Base-by-base conservation (phyloP, 2,797 vertebrate species). In the Bovichtus diacanthus region DNA sequence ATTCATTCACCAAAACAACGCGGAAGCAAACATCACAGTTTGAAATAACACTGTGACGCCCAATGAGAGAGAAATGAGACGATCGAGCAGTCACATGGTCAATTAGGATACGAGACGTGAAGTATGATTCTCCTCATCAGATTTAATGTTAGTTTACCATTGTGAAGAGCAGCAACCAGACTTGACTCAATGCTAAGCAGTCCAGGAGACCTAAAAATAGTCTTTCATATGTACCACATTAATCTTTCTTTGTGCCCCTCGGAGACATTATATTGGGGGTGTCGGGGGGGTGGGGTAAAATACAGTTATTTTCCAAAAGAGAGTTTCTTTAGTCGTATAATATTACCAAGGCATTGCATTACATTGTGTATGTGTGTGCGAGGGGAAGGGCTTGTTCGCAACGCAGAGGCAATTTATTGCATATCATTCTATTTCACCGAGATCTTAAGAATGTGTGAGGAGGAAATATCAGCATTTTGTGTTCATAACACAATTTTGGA, bases 281-380 rank as follows among this genome's bases (percentile, higher is more conserved):
- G n/a, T 87, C 83, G 84, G 80, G n/a, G n/a, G n/a, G n/a, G n/a
- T n/a, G n/a, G n/a, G 76, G 74, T 81, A 81, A 88, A 93, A 94
- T 93, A 85, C 83, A 90, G 92, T 95, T 94, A 94, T 93, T 93
- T 86, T 91, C 78, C 82, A 82, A 89, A 92, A 90, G 88, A 93
- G 90, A 90, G 92, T 94, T 95, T 90, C 87, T 93, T 92, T 90
- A 92, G 93, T 95, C 93, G 84, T 87, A 91, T 88, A 91, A 85
- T 83, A 94, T 95, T 93, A 93, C 87, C 61, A 65, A 87, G 76
- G 71, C 88, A 76, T 85, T 94, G 91, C 90, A 90, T 95, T 94
- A 92, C 80, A 80, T 83, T 43, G 61, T 85, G 66, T 76, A 51
- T 72, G 60, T 73, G 53, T 69, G 71, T 72, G 75, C 65, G 81